Base-by-base conservation (phyloP, 2,797 vertebrate species). In the Pterois miles region DNA sequence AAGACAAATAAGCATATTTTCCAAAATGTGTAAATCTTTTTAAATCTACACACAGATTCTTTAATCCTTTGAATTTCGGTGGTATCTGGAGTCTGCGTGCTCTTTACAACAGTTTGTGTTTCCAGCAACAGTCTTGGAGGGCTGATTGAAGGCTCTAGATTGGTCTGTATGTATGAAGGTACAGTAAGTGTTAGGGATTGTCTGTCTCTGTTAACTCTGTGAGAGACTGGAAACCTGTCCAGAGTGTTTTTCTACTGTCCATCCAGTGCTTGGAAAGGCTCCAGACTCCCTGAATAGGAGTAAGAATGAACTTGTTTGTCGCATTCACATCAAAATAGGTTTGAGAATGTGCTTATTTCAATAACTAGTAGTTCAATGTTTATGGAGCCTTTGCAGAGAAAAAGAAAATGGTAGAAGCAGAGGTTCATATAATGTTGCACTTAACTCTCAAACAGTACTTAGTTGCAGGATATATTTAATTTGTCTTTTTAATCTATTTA, bases 81-180 rank as follows among this genome's bases (percentile, higher is more conserved):
- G 6, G 12, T 20, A 14, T 60, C 10, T 43, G 7, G 13, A 50
- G 33, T 63, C n/a, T 10, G 27, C 27, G 3, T 38, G 58, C 20
- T 74, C 23, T 68, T 36, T 40, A n/a, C 54, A 33, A 20, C 10
- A 0, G 3, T 54, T 48, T 58, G 40, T 69, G 33, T 71, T 76
- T 81, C 57, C 65, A 73, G 27, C 50, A 40, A 8, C 57, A 52
- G 59, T 73, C 43, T 56, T 53, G 48, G 14, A 36, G 31, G 65
- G 6, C 52, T 75, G 82, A 89, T 57, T 77, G 84, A 81, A 81
- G 71, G 58, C 68, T 85, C 70, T 40, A 71, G 73, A 83, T 82
- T 66, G 65, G 78, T 68, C 50, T 1, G 12, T 54, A 67, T 64
- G 59, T 70, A 65, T 65, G 69, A 81, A 67, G 71, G 69, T 65